These are phyloP conservation scores for Psettodes erumei DNA, from an alignment of 2,113 vertebrate species.

Conservation along the genomic window DNA sequence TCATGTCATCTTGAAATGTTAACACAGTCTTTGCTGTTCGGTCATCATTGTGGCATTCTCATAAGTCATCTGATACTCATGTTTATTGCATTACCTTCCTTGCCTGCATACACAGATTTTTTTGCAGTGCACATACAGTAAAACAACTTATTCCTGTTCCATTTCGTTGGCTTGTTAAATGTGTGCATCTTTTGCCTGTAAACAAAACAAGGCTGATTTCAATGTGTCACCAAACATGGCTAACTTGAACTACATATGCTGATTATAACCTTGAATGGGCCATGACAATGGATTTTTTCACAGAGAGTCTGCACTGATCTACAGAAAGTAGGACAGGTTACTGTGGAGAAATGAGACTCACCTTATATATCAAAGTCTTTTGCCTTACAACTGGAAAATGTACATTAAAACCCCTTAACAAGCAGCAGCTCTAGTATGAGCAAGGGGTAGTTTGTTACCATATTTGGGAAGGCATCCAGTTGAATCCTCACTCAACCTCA, in stretches of 20 bases:
- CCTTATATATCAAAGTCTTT: not conserved
- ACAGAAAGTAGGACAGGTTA: not conserved
- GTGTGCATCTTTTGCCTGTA: constrained; percentile 4
- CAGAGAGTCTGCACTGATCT: not conserved
- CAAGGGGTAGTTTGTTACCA: not conserved
- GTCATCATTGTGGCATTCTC: constrained; percentile 42
- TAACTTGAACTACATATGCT: not conserved
- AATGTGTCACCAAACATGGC: not conserved
- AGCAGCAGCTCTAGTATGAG: not conserved
- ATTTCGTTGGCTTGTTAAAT: constrained; percentile 27
- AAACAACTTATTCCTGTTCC: not conserved
- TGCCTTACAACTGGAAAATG: not conserved
- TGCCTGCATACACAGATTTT: constrained; percentile 29
- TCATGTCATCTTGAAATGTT: not conserved
- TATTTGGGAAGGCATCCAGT: constrained; percentile 34
- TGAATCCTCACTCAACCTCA: not conserved
- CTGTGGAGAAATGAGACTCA: not conserved
- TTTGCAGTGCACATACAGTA: constrained; percentile 1
- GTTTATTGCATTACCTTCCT: constrained; percentile 38
- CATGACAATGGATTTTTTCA: constrained; percentile 6
- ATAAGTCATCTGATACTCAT: constrained; percentile 40
- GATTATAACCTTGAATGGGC: constrained; percentile 9
- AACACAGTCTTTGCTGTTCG: constrained; percentile 7
- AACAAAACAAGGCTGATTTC: not conserved
- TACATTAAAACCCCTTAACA: not conserved